phyloP scores from a whole-genome alignment of 2,113 vertebrate genomes.

The Notothenia coriiceps region DNA sequence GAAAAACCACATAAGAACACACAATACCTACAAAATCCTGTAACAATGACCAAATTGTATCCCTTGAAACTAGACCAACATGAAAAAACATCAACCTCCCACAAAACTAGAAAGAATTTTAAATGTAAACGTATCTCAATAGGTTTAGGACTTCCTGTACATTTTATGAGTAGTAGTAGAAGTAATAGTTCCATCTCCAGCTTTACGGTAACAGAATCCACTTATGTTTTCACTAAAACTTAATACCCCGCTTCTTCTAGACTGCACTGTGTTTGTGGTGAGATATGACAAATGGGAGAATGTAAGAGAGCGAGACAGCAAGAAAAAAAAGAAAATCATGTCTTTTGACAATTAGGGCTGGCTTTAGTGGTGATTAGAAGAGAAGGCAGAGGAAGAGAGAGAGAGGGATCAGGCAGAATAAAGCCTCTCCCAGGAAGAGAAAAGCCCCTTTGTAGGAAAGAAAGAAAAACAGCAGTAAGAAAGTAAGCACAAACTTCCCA shows the following conservation, averaged over 20 bases:
- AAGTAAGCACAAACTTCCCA: conserved; percentile 45
- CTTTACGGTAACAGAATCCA: conserved; percentile 68
- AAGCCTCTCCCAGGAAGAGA: conserved; percentile 53
- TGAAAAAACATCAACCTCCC: not conserved
- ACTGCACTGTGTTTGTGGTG: conserved; percentile 41
- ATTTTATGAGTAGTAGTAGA: not conserved
- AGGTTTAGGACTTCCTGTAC: not conserved
- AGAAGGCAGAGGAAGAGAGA: conserved; percentile 45
- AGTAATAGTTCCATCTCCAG: not conserved
- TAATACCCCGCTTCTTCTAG: conserved; percentile 23
- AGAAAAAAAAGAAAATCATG: conserved; percentile 19
- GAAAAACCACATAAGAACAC: not conserved
- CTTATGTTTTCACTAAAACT: conserved; percentile 71
- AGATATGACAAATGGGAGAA: conserved; percentile 24
- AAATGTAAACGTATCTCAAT: not conserved
- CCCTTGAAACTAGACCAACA: not conserved
- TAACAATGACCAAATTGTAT: not conserved
- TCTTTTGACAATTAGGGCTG: conserved; percentile 67
- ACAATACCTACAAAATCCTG: not conserved
- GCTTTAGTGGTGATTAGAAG: conserved; percentile 76
- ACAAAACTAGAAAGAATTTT: not conserved
- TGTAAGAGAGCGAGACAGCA: conserved; percentile 6
- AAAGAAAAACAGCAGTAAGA: conserved; percentile 39
- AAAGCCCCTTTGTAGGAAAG: conserved; percentile 46
- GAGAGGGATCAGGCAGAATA: conserved; percentile 62